phyloP scores from a whole-genome alignment of 2,888 invertebrate genomes.

The Prosopocoilus inquinatus region DNA sequence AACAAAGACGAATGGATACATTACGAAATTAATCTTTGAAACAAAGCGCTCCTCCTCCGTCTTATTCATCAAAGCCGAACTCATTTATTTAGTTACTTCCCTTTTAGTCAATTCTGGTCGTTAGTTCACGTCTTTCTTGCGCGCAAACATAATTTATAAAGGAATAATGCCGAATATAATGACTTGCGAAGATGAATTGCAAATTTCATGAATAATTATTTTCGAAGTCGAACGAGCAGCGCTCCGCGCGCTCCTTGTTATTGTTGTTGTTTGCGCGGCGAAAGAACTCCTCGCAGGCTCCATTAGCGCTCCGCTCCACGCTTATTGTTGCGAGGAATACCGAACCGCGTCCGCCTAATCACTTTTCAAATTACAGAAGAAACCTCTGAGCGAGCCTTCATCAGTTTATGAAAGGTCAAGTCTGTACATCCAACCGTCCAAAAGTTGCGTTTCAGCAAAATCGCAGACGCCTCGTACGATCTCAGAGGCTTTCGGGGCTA shows the following conservation, averaged over 20 bases:
- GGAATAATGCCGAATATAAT: constrained; percentile 19
- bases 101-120: constrained; percentile 42
- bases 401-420: too few relatives aligned
- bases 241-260: not conserved
- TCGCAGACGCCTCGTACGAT: too few relatives aligned
- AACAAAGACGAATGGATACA: constrained; percentile 50
- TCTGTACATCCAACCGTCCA: too few relatives aligned
- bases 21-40: constrained; percentile 51
- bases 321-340: too few relatives aligned
- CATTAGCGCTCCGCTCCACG: too few relatives aligned
- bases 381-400: too few relatives aligned
- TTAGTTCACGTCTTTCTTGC: constrained; percentile 38
- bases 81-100: constrained; percentile 49
- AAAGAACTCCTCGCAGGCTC: too few relatives aligned
- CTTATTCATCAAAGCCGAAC: constrained; percentile 48
- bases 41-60: constrained; percentile 48
- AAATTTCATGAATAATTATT: constrained; percentile 23
- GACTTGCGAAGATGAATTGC: constrained; percentile 18
- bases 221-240: constrained; percentile 1
- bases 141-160: constrained; percentile 22
- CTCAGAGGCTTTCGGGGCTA: too few relatives aligned
- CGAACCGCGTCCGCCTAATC: too few relatives aligned
- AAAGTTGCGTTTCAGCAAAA: too few relatives aligned
- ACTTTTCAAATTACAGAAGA: too few relatives aligned
- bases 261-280: too few relatives aligned